Evolutionary conservation across 2,888 invertebrate genomes (phyloP).

Genomic region (Crossocerus cetratus): DNA sequence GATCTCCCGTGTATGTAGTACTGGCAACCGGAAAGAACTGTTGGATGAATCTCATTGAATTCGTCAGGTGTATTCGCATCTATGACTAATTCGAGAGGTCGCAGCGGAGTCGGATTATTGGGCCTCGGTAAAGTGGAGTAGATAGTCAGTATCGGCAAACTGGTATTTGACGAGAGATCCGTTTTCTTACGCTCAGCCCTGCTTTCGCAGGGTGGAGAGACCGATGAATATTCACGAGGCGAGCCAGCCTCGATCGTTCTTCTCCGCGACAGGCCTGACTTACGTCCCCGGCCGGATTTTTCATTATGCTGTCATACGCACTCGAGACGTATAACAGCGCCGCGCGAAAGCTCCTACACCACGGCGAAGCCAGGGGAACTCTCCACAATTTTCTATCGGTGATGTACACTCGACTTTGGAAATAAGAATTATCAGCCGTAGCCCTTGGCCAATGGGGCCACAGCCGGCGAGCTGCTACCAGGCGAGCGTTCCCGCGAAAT

Average conservation of each 20-base stretch:
- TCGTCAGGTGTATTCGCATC: too few species aligned
- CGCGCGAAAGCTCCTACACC: conserved; percentile 36
- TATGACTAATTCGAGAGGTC: too few species aligned
- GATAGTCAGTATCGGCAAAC: conserved; percentile 13
- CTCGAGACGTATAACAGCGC: conserved; percentile 49
- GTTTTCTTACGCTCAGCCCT: conserved; percentile 13
- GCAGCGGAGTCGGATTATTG: too few species aligned
- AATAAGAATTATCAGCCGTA: background rate
- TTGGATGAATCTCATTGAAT: background rate
- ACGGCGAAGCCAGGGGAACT: background rate
- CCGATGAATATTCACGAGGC: conserved; percentile 63
- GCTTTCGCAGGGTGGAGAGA: conserved; percentile 13
- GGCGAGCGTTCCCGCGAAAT: conserved; percentile 44
- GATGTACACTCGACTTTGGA: too few species aligned
- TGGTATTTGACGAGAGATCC: conserved; percentile 22
- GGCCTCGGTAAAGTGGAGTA: background rate
- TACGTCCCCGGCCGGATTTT: conserved; percentile 57
- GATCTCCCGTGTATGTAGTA: background rate
- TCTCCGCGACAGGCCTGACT: conserved; percentile 56
- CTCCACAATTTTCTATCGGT: too few species aligned
- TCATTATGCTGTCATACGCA: conserved; percentile 56
- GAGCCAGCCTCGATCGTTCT: conserved; percentile 56
- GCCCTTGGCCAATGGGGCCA: background rate
- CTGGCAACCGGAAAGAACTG: background rate
- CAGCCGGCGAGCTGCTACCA: conserved; percentile 25